Percentiles rank a stretch among this genome's conserved stretches.
These are phyloP conservation scores for Percopsis omiscomaycus DNA, from an alignment of 2,797 vertebrate species.

Conservation along the genomic window DNA sequence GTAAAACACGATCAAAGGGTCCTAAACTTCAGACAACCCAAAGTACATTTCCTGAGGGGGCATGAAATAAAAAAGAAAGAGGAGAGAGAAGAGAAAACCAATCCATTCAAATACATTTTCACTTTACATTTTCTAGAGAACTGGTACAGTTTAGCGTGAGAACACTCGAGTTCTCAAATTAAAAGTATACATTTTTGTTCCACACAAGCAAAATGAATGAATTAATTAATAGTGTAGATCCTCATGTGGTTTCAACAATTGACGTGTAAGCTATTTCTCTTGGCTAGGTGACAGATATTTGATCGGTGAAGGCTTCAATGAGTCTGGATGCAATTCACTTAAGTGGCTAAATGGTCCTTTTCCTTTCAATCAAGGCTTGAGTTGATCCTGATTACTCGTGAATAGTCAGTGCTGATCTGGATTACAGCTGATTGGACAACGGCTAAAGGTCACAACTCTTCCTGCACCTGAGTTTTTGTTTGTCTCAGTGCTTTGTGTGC, in stretches of 20 bases:
- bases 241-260: background rate
- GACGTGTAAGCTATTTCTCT: background rate
- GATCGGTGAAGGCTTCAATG: background rate
- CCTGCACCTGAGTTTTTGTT: background rate
- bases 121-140: background rate
- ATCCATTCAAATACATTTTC: background rate
- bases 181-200: too few relatives aligned
- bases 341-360: conserved; percentile 23
- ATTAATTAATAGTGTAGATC: too few relatives aligned
- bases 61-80: conserved; percentile 12
- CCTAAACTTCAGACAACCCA: conserved; percentile 31
- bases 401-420: conserved; percentile 28
- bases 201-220: too few relatives aligned
- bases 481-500: background rate
- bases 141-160: too few relatives aligned
- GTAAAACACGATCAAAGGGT: conserved; percentile 26
- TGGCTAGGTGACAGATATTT: background rate
- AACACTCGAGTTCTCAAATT: too few relatives aligned
- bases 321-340: conserved; percentile 24
- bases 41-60: background rate
- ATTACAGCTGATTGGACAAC: conserved; percentile 29
- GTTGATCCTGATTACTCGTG: conserved; percentile 33
- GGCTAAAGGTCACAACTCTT: conserved; percentile 15
- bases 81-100: conserved; percentile 11
- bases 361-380: conserved; percentile 2